A percentile compares a stretch with the other conserved stretches of the same genome.
phyloP scores from a whole-genome alignment of 2,113 vertebrate genomes.

The Phodopus roborovskii region DNA sequence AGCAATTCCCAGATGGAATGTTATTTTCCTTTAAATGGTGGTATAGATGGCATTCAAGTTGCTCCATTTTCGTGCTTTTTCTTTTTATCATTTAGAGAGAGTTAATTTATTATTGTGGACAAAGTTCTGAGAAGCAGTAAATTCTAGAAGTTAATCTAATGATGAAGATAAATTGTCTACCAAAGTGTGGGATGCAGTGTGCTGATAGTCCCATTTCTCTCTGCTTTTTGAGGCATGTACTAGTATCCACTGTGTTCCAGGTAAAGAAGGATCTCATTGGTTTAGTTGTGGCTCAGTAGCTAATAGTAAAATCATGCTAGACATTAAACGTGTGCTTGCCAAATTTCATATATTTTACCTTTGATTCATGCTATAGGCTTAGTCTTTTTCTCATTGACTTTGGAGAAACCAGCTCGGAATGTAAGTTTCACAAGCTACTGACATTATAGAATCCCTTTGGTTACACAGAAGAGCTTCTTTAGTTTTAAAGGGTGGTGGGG shows the following conservation, averaged over 20 bases:
- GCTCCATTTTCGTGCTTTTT: not conserved
- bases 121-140: not conserved
- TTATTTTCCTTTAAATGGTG: not conserved
- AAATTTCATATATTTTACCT: not conserved
- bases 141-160: constrained; percentile 47
- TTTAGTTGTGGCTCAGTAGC: not conserved
- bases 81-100: constrained; percentile 18
- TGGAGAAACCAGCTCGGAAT: not conserved
- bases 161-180: not conserved
- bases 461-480: not conserved
- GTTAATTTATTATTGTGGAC: not conserved
- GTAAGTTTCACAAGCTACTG: not conserved
- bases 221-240: not conserved
- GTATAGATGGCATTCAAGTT: not conserved
- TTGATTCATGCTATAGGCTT: not conserved
- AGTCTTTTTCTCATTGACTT: not conserved
- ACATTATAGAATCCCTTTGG: not conserved
- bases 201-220: not conserved
- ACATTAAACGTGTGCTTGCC: not conserved
- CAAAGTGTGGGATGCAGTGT: not conserved
- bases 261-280: not conserved
- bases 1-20: not conserved
- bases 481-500: not conserved
- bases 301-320: not conserved
- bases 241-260: not conserved